Conservation (phyloP, 1,140 invertebrate genomes). For the Kradibia gibbosae region DNA sequence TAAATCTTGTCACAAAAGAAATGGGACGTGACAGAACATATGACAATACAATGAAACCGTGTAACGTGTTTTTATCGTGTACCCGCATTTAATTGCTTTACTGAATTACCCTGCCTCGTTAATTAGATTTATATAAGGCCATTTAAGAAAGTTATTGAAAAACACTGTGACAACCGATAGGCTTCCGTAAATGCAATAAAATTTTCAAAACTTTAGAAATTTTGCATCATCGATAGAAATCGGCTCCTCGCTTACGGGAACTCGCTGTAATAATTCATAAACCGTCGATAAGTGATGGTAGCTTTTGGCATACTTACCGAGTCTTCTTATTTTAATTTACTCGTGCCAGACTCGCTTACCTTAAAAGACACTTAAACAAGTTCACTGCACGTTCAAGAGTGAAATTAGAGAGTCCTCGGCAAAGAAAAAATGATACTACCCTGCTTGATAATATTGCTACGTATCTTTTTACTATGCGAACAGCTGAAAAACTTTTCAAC, state of each 20-base stretch:
- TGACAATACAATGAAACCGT: constrained; percentile 10
- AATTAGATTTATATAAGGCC: neutral
- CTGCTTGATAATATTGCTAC: neutral
- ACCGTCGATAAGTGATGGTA: neutral
- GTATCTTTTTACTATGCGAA: neutral
- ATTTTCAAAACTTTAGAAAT: neutral
- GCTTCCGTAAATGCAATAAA: neutral
- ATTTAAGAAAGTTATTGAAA: constrained; percentile 5
- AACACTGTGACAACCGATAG: neutral
- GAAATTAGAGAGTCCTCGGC: constrained; percentile 3
- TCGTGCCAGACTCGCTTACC: neutral
- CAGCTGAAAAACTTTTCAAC: neutral
- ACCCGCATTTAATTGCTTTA: neutral
- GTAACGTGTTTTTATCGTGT: neutral
- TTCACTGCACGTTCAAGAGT: neutral
- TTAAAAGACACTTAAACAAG: neutral
- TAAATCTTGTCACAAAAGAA: neutral
- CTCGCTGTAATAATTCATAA: neutral
- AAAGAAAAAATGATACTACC: neutral
- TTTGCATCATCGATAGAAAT: neutral
- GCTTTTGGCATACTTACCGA: neutral
- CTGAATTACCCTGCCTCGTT: neutral
- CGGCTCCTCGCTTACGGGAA: neutral
- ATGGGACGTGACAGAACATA: neutral
- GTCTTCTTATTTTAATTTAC: neutral